Base-by-base conservation (phyloP, 2,888 invertebrate species). In the Acrocera orbiculus region DNA sequence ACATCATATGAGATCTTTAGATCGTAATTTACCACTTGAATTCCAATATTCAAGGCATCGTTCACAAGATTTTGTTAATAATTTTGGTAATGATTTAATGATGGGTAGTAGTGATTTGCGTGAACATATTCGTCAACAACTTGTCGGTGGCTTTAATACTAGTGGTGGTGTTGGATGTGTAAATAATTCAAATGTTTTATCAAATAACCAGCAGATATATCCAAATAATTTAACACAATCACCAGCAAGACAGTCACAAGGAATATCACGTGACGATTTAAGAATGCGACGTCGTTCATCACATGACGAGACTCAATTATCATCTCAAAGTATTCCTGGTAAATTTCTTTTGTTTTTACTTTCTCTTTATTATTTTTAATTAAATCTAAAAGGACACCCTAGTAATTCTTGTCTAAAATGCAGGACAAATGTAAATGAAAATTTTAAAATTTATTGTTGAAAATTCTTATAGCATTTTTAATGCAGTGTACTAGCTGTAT, bases 1-100 rank as follows among this genome's bases (percentile, higher is more conserved):
- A 39, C 59, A 61, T 41, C 61, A 61, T 32, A 61, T 60, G 60
- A 53, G 59, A 30, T 61, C 61, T 6, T 39, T 61, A 22, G 61
- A 61, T 42, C 58, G 61, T 4, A 60, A 57, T 45, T 40, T 61
- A 10, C 61, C 61, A 0, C 39, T 61, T 3, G 61, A 61, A 36
- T 32, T 61, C 35, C 61, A 61, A 35, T 61, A 58, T 36, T 59
- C 58, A 44, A 56, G 61, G 2, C 60, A 59, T 48, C 55, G 58
- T 10, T 48, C 52, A 35, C 56, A 52, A 35, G 40, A 48, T 30
- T 40, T 42, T 32, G 26, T 39, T 23, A 38, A 36, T 13, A 31
- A 15, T 8, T 38, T 37, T 34, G 38, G 32, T 6, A 34, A 29
- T 9, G 36, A 27, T 35, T 38, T 46, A 19, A 40, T 42, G 14